Evolutionary conservation across 2,113 vertebrate species (phyloP).

Genomic region (Pteronura brasiliensis): DNA sequence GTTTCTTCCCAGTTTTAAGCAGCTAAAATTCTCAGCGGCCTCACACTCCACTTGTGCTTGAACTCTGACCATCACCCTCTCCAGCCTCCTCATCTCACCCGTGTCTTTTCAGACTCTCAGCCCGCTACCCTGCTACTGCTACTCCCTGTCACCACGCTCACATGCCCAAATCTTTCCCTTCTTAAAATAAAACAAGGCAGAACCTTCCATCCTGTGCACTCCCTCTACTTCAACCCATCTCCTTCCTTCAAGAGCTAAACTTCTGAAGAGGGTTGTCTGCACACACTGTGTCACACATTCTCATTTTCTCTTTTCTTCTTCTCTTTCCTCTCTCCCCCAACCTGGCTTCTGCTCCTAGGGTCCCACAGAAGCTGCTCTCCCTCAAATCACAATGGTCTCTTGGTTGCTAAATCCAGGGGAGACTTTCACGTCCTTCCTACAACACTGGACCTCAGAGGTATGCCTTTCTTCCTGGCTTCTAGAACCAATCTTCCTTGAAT

Average conservation of each 20-base stretch:
- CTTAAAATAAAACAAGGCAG: background rate
- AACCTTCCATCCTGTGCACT: background rate
- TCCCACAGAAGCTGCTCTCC: background rate
- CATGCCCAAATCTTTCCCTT: background rate
- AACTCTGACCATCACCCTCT: background rate
- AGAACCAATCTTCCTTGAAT: background rate
- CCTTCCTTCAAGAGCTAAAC: background rate
- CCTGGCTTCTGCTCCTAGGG: background rate
- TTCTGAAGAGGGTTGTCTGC: background rate
- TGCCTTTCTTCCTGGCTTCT: background rate
- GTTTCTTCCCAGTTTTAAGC: background rate
- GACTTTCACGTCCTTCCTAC: background rate
- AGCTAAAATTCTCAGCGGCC: background rate
- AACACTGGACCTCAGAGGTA: background rate
- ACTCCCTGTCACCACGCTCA: background rate
- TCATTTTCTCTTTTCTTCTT: background rate
- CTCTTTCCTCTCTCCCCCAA: background rate
- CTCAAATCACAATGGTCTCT: background rate
- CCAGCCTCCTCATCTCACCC: background rate
- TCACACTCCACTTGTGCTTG: background rate
- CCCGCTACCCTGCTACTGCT: accelerated
- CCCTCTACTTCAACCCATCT: background rate
- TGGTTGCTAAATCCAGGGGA: background rate
- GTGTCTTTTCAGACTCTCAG: background rate
- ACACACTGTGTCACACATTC: accelerated